phyloP scores from a whole-genome alignment of 2,888 invertebrate genomes.

The Tupiocoris notatus region DNA sequence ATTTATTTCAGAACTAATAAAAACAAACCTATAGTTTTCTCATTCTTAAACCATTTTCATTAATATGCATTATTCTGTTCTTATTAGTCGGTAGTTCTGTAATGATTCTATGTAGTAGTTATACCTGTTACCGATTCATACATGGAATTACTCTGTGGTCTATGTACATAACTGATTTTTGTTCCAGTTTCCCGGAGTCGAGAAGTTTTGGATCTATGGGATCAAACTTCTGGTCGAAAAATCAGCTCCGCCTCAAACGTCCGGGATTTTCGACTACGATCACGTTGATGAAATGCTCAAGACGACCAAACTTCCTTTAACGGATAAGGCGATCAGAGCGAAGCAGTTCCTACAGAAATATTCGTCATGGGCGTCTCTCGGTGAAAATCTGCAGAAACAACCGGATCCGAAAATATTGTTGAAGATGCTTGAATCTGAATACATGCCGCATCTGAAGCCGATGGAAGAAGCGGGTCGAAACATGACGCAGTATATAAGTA shows the following conservation, averaged over 20 bases:
- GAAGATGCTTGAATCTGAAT: constrained; percentile 49
- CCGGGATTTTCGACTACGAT: constrained; percentile 48
- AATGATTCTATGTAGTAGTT: no score
- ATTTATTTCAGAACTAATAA: background rate
- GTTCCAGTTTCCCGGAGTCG: constrained; percentile 53
- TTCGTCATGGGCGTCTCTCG: background rate
- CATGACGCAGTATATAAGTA: constrained; percentile 48
- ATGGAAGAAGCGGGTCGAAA: constrained; percentile 46
- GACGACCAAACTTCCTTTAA: constrained; percentile 49
- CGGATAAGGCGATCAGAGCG: constrained; percentile 50
- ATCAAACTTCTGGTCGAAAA: constrained; percentile 53
- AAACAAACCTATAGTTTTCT: no score
- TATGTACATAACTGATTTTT: background rate
- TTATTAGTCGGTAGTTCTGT: no score
- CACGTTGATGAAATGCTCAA: constrained; percentile 49
- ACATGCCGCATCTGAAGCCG: constrained; percentile 44
- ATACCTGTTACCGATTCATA: no score
- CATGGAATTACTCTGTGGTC: no score
- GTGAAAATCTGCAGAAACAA: constrained; percentile 18
- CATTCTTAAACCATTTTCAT: no score
- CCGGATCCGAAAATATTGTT: constrained; percentile 48
- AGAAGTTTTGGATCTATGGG: constrained; percentile 55
- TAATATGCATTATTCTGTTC: no score
- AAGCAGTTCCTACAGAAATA: constrained; percentile 50
- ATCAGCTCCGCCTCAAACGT: constrained; percentile 20